Evolutionary conservation across 2,888 invertebrate species (phyloP).

Genomic region (Villa cingulata): DNA sequence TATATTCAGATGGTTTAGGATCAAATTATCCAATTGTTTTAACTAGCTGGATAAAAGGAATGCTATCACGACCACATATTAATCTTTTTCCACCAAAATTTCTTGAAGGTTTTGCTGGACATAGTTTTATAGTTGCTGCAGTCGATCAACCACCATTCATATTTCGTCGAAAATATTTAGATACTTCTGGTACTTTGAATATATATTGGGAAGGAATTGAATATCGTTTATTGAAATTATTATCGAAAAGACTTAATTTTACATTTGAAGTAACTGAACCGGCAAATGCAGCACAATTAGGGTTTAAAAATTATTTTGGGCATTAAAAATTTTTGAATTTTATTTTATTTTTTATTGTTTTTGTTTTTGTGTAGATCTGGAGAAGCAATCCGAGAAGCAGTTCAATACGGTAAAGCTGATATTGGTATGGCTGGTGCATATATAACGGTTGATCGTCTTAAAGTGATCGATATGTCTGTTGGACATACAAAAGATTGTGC

Average conservation of each 20-base stretch:
- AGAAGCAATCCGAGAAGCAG: conserved; percentile 45
- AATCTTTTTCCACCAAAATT: conserved; percentile 59
- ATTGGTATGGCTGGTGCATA: conserved; percentile 62
- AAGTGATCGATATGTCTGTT: conserved; percentile 45
- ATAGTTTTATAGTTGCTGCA: conserved; percentile 55
- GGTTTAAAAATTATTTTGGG: too few relatives aligned
- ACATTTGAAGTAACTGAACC: conserved; percentile 55
- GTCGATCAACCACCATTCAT: conserved; percentile 62
- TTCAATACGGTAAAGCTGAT: conserved; percentile 43
- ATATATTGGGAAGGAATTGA: conserved; percentile 56
- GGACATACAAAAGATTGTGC: conserved; percentile 64
- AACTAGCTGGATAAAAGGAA: conserved; percentile 55
- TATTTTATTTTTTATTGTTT: neutral
- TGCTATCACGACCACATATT: conserved; percentile 45
- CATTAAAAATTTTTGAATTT: conserved; percentile 1
- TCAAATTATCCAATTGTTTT: conserved; percentile 52
- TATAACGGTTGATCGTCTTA: conserved; percentile 39
- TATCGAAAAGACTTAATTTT: conserved; percentile 55
- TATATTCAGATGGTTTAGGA: conserved; percentile 60
- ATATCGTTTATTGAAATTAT: conserved; percentile 46
- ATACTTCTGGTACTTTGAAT: conserved; percentile 22
- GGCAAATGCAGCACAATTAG: conserved; percentile 30
- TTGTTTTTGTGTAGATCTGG: conserved; percentile 45
- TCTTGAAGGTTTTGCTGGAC: conserved; percentile 54
- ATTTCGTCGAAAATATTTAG: conserved; percentile 37